Evolutionary conservation across 2,888 invertebrate species (phyloP).

Genomic region (Erebia palarica): DNA sequence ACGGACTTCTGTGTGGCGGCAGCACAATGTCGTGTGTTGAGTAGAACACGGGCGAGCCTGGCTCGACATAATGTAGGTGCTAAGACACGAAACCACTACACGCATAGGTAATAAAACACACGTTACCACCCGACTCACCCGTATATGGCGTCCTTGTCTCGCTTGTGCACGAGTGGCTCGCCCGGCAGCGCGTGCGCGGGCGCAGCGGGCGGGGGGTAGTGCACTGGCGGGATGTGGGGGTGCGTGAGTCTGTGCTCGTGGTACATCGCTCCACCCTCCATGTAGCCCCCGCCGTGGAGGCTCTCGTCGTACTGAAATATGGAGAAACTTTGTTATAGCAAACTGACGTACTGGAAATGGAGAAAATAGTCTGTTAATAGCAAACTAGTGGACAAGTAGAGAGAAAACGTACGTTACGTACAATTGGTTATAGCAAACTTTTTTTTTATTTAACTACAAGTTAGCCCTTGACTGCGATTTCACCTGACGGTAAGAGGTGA

Average conservation of each 20-base stretch:
- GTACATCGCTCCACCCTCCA: slow-evolving; percentile 89
- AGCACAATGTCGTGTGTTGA: background rate
- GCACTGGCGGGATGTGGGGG: slow-evolving; percentile 86
- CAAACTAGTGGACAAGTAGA: no score
- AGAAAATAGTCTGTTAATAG: no score
- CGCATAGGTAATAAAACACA: slow-evolving; percentile 45
- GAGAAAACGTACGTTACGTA: no score
- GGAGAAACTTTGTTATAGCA: background rate
- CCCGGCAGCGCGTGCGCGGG: slow-evolving; percentile 94
- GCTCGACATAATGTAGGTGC: background rate
- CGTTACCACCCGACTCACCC: slow-evolving; percentile 90
- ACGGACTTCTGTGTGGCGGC: no score
- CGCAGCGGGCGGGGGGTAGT: slow-evolving; percentile 93
- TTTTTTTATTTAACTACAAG: no score
- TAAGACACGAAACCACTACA: slow-evolving; percentile 16
- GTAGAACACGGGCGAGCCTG: background rate
- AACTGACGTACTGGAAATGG: background rate
- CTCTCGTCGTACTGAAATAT: slow-evolving; percentile 96
- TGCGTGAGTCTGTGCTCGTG: slow-evolving; percentile 93
- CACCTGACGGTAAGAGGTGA: no score
- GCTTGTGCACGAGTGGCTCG: slow-evolving; percentile 95
- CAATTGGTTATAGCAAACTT: no score
- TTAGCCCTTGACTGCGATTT: no score
- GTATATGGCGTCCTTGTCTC: slow-evolving; percentile 99
- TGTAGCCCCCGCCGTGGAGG: slow-evolving; percentile 92